These are phyloP conservation scores for Halyomorpha halys DNA, from an alignment of 1,140 invertebrate genomes.

Conservation along the genomic window DNA sequence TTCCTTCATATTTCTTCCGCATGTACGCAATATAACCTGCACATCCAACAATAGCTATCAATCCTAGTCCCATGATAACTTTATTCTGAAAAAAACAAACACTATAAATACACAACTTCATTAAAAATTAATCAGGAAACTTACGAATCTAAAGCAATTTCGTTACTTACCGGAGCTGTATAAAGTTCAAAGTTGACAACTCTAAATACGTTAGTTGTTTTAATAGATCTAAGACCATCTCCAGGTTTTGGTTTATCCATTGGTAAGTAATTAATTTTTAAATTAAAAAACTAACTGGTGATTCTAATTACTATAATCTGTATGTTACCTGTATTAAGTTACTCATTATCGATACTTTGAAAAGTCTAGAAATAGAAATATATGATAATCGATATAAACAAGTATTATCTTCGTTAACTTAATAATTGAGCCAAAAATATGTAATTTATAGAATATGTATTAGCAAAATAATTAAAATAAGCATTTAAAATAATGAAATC, in stretches of 20 bases:
- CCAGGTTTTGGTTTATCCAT: slow-evolving; percentile 43
- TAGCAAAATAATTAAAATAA: too few relatives aligned
- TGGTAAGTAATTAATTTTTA: not conserved
- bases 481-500: too few relatives aligned
- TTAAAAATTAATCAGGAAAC: not conserved
- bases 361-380: too few relatives aligned
- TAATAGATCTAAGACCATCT: slow-evolving; percentile 63
- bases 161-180: slow-evolving; percentile 57
- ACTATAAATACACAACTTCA: not conserved
- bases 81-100: slow-evolving; percentile 58
- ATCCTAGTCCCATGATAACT: slow-evolving; percentile 62
- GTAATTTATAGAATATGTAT: too few relatives aligned
- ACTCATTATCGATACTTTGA: too few relatives aligned
- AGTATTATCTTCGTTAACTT: too few relatives aligned
- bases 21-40: slow-evolving; percentile 68
- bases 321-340: too few relatives aligned
- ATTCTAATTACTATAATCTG: too few relatives aligned
- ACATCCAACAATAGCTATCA: slow-evolving; percentile 50
- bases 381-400: too few relatives aligned
- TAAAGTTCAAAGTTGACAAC: slow-evolving; percentile 75
- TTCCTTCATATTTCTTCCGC: slow-evolving; percentile 59
- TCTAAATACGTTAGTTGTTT: slow-evolving; percentile 56
- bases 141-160: not conserved
- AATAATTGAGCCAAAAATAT: too few relatives aligned
- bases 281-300: too few relatives aligned